Conservation (phyloP, 1,140 invertebrate genomes). For the Drosophila chauvacae region DNA sequence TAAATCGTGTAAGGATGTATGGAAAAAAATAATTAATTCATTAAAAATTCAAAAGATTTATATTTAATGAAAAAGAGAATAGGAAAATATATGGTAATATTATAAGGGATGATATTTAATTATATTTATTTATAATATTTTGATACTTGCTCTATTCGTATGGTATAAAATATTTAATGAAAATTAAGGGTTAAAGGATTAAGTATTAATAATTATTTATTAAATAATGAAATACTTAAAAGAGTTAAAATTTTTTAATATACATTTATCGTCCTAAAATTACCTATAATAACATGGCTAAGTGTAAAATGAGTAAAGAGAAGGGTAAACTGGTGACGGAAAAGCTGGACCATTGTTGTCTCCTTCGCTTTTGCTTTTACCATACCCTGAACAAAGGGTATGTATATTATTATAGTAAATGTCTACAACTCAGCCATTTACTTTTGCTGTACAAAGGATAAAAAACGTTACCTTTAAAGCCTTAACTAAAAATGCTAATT, state of each 20-base stretch:
- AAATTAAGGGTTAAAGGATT: not conserved
- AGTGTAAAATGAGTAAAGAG: slow-evolving; percentile 1
- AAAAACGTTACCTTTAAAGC: too few species aligned
- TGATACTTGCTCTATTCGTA: not conserved
- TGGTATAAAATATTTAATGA: not conserved
- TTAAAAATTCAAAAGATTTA: not conserved
- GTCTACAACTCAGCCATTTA: not conserved
- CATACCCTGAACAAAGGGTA: slow-evolving; percentile 10
- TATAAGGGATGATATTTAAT: not conserved
- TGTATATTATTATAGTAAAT: not conserved
- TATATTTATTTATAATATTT: not conserved
- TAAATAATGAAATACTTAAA: not conserved
- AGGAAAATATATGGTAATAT: not conserved
- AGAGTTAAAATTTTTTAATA: not conserved
- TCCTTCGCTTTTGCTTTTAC: slow-evolving; percentile 16
- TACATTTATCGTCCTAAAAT: too few species aligned
- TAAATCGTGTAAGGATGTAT: not conserved
- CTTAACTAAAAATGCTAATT: too few species aligned
- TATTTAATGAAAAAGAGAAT: not conserved
- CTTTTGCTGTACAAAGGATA: too few species aligned
- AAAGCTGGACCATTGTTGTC: slow-evolving; percentile 36
- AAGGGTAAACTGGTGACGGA: slow-evolving; percentile 8
- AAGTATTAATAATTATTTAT: not conserved
- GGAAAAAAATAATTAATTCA: not conserved
- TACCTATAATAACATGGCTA: not conserved